Evolutionary conservation across 2,113 vertebrate species (phyloP).

Genomic region (Alligator mississippiensis): DNA sequence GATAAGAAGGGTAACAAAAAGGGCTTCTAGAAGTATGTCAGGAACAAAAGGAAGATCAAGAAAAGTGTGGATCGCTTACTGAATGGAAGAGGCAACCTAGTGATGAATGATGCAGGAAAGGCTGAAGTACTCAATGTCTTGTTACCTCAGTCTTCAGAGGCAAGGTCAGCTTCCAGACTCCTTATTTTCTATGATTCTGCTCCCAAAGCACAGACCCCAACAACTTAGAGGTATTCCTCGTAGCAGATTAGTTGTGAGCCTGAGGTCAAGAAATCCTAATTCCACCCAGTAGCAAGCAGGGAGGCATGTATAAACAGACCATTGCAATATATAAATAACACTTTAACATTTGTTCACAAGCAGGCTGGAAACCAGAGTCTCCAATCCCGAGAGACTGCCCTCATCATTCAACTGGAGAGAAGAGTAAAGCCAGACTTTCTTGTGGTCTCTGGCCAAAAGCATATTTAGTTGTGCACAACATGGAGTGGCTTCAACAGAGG

Average conservation of each 20-base stretch:
- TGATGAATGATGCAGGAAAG: no score
- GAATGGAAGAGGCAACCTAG: no score
- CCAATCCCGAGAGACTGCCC: background rate
- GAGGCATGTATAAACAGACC: background rate
- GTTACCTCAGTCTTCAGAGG: no score
- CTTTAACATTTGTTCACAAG: background rate
- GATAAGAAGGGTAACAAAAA: no score
- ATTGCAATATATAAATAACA: background rate
- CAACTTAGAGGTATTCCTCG: background rate
- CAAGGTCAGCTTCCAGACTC: no score
- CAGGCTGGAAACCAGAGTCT: background rate
- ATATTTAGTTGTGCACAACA: background rate
- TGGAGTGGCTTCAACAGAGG: rapidly evolving
- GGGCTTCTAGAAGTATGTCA: no score
- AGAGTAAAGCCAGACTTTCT: no score
- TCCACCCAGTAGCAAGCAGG: rapidly evolving
- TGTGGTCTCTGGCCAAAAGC: background rate
- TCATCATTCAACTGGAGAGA: background rate
- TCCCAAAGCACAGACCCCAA: background rate
- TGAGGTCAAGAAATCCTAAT: background rate
- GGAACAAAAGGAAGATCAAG: no score
- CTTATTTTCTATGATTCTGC: background rate
- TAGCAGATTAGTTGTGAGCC: background rate
- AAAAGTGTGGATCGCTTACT: no score
- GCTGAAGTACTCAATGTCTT: no score